Percentiles rank a stretch among this genome's conserved stretches.
phyloP scores from a whole-genome alignment of 2,888 invertebrate genomes.

The Osedax frankpressi region DNA sequence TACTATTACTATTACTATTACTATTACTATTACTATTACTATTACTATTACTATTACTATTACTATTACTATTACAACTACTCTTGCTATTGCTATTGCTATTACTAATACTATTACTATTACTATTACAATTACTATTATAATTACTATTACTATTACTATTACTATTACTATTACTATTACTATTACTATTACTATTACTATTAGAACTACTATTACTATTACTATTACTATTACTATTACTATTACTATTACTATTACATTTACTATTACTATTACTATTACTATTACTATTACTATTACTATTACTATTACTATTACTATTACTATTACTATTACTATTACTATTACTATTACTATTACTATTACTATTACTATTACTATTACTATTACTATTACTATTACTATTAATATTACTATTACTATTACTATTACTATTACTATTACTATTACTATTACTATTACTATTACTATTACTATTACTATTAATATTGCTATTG shows the following conservation, averaged over 20 bases:
- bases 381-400: not conserved
- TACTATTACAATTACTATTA: not conserved
- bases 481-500: not conserved
- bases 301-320: not conserved
- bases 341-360: not conserved
- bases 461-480: not conserved
- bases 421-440: not conserved
- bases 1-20: not conserved
- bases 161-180: not conserved
- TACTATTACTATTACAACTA: constrained; percentile 5
- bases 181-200: not conserved
- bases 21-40: constrained; percentile 1
- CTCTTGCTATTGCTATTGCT: not conserved
- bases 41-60: constrained; percentile 2
- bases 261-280: not conserved
- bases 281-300: constrained; percentile 1
- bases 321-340: not conserved
- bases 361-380: not conserved
- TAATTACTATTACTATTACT: not conserved
- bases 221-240: not conserved
- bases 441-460: not conserved
- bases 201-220: not conserved
- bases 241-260: not conserved
- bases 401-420: not conserved
- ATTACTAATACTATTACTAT: not conserved